A percentile compares a stretch with the other conserved stretches of the same genome.
phyloP scores from a whole-genome alignment of 2,888 invertebrate genomes.

The Hofmannophila pseudospretella region DNA sequence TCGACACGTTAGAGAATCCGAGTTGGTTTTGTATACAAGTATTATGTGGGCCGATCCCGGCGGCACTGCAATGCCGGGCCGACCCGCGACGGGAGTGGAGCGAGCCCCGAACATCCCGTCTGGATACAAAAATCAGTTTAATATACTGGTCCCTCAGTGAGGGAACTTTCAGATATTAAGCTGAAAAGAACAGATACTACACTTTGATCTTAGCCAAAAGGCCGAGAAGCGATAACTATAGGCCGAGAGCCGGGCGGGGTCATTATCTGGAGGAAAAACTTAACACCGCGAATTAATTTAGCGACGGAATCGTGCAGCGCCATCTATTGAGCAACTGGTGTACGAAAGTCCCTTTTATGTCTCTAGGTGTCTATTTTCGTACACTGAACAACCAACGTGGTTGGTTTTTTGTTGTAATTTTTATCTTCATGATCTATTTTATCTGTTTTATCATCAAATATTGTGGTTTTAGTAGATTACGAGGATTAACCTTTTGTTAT shows the following conservation, averaged over 20 bases:
- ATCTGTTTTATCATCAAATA: no score
- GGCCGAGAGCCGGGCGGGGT: not conserved
- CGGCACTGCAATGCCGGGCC: constrained; percentile 37
- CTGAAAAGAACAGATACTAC: constrained; percentile 36
- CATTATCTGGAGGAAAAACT: not conserved
- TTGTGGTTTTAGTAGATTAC: no score
- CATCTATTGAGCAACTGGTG: no score
- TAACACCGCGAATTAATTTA: not conserved
- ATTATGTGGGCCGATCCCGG: constrained; percentile 22
- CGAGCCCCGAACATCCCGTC: constrained; percentile 36
- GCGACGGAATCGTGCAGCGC: no score
- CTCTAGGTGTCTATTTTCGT: no score
- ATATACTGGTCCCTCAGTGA: constrained; percentile 34
- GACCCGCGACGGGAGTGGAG: constrained; percentile 35
- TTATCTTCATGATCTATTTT: no score
- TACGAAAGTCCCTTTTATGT: no score
- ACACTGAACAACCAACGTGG: no score
- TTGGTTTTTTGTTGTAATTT: no score
- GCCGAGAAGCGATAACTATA: constrained; percentile 26
- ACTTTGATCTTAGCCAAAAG: constrained; percentile 34
- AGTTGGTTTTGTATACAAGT: no score
- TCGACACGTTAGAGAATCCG: no score
- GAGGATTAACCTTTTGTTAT: no score
- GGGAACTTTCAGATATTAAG: constrained; percentile 37
- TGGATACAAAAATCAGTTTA: constrained; percentile 31